Conservation (phyloP, 2,888 invertebrate genomes). For the Petrolisthes cinctipes region DNA sequence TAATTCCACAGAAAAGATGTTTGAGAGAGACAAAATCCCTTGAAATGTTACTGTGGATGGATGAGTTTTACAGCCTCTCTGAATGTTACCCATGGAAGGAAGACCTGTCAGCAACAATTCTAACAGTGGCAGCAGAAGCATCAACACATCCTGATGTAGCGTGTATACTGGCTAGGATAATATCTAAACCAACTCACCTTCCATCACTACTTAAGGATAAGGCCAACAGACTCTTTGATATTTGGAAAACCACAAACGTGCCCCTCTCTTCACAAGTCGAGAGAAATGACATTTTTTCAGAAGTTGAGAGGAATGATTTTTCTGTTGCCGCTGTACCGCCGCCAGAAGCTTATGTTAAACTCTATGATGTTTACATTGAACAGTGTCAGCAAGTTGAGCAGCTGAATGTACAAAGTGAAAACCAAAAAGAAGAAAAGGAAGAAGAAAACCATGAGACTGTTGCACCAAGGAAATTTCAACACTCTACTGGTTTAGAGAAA, state of each 20-base stretch:
- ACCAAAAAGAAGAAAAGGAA: neutral
- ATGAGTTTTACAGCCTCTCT: slow-evolving; percentile 24
- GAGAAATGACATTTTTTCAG: neutral
- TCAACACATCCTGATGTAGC: slow-evolving; percentile 10
- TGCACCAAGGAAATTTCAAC: too few relatives aligned
- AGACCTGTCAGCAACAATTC: slow-evolving; percentile 23
- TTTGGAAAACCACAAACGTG: slow-evolving; percentile 37
- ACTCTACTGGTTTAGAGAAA: neutral
- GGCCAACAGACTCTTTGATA: slow-evolving; percentile 38
- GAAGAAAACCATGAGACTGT: too few relatives aligned
- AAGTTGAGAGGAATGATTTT: neutral
- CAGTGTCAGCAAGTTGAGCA: neutral
- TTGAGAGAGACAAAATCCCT: neutral
- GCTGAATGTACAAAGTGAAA: neutral
- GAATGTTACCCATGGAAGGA: slow-evolving; percentile 27
- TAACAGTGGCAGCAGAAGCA: slow-evolving; percentile 32
- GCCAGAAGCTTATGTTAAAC: neutral
- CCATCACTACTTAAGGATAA: slow-evolving; percentile 45
- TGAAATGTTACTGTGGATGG: slow-evolving; percentile 34
- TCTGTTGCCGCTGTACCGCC: neutral
- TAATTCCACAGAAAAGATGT: too few relatives aligned
- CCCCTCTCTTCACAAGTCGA: neutral
- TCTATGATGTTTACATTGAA: slow-evolving; percentile 1
- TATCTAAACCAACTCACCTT: slow-evolving; percentile 20
- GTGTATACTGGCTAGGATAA: slow-evolving; percentile 23